Conservation (phyloP, 2,113 vertebrate species). For the Saguinus imperator region DNA sequence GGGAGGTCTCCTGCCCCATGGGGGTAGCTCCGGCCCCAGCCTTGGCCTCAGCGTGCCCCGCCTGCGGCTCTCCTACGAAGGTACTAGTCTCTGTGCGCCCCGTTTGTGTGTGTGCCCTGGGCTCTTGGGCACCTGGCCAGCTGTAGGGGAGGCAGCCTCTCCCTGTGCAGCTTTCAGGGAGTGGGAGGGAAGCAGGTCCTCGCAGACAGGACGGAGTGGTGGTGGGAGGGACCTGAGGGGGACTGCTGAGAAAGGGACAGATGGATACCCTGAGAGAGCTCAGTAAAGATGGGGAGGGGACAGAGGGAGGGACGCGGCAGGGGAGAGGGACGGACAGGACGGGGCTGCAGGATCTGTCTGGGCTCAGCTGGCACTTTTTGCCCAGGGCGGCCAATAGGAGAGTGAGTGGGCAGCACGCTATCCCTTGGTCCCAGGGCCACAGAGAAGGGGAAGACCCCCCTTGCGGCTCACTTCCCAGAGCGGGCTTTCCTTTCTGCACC, state of each 20-base stretch:
- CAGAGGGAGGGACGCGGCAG: not conserved
- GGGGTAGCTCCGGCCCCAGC: slow-evolving; percentile 28
- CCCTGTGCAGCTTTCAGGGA: not conserved
- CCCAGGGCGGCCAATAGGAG: not conserved
- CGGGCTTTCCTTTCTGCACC: not conserved
- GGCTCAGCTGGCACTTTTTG: not conserved
- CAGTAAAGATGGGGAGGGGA: not conserved
- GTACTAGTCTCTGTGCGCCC: slow-evolving; percentile 46
- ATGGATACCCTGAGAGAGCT: not conserved
- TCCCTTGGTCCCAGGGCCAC: not conserved
- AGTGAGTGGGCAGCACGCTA: not conserved
- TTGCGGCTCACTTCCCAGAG: not conserved
- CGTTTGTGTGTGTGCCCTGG: not conserved
- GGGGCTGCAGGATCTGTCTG: not conserved
- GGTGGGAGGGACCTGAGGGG: not conserved
- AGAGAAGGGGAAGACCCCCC: not conserved
- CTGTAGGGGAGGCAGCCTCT: not conserved
- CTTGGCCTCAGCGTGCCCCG: slow-evolving; percentile 74
- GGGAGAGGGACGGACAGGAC: not conserved
- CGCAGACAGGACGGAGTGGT: not conserved
- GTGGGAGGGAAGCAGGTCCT: not conserved
- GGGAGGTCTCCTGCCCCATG: slow-evolving; percentile 50
- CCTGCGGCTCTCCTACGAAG: slow-evolving; percentile 82
- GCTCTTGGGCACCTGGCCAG: not conserved
- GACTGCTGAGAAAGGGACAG: not conserved